These are phyloP conservation scores for Nothobranchius furzeri DNA, from an alignment of 2,113 vertebrate species.

Conservation along the genomic window DNA sequence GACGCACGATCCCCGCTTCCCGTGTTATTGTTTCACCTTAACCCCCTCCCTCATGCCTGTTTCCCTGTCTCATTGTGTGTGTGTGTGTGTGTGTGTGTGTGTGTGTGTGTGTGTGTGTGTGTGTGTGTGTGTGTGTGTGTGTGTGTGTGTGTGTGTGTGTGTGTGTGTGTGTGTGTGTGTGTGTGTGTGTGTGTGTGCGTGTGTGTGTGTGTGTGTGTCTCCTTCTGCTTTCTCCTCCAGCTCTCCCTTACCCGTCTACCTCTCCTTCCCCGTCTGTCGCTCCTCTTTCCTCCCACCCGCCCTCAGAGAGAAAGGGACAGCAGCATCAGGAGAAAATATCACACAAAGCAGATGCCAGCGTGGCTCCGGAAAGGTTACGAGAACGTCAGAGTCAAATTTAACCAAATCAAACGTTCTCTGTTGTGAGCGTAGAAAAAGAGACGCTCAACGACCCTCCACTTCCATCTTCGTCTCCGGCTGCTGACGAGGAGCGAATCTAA, in stretches of 20 bases:
- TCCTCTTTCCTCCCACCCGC: conserved; percentile 30
- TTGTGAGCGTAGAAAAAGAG: no score
- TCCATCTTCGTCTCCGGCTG: conserved; percentile 24
- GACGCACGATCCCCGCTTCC: conserved; percentile 70
- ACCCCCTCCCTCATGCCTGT: conserved; percentile 70
- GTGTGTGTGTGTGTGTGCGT: no score
- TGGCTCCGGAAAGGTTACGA: conserved; percentile 20
- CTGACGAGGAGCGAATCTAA: conserved; percentile 53
- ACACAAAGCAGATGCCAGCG: conserved; percentile 65
- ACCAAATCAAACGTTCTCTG: no score
- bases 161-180: no score
- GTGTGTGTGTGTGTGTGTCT: no score
- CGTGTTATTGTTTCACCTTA: conserved; percentile 83
- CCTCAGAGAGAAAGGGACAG: conserved; percentile 58
- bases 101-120: not conserved
- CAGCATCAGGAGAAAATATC: conserved; percentile 68
- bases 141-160: conserved; percentile 23
- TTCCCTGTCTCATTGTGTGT: conserved; percentile 14
- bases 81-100: conserved; percentile 15
- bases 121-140: not conserved
- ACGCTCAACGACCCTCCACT: not conserved
- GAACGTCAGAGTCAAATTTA: not conserved
- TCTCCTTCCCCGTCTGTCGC: conserved; percentile 42
- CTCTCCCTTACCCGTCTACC: conserved; percentile 32
- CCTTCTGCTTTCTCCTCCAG: conserved; percentile 25